Evolutionary conservation across 2,113 vertebrate genomes (phyloP).

Genomic region (Aldabrachelys gigantea): DNA sequence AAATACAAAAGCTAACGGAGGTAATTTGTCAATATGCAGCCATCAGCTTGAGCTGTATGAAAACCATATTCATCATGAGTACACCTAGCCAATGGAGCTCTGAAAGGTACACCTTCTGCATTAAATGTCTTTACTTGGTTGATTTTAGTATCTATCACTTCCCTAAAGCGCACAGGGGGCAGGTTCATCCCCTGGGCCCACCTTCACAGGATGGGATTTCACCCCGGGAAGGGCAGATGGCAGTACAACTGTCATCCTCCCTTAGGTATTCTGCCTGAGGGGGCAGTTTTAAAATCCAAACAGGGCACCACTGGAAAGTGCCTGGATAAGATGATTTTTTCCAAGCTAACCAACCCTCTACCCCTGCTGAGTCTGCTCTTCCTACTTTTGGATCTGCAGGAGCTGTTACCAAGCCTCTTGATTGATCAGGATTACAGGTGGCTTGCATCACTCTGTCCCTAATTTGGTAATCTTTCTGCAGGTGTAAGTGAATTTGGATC

Average conservation of each 20-base stretch:
- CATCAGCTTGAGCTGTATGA: not conserved
- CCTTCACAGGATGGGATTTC: not conserved
- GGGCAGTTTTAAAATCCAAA: not conserved
- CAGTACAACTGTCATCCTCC: not conserved
- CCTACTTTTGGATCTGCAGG: not conserved
- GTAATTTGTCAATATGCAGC: constrained; percentile 52
- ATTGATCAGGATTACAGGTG: not conserved
- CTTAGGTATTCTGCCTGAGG: not conserved
- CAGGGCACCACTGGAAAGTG: not conserved
- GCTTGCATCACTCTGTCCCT: not conserved
- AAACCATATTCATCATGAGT: constrained; percentile 40
- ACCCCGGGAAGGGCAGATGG: not conserved
- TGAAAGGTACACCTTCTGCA: not conserved
- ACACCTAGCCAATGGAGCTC: not conserved
- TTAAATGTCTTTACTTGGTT: not conserved
- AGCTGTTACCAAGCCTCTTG: not conserved
- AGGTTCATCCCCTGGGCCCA: not conserved
- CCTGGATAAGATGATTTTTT: not conserved
- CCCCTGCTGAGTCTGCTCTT: not conserved
- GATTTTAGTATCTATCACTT: not conserved
- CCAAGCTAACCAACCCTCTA: not conserved
- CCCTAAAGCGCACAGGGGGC: fast-evolving
- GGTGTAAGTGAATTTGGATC: not conserved
- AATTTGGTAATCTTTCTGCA: fast-evolving
- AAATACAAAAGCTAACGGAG: constrained; percentile 12